Evolutionary conservation across 1,140 invertebrate species (phyloP).

Genomic region (Capitella teleta): DNA sequence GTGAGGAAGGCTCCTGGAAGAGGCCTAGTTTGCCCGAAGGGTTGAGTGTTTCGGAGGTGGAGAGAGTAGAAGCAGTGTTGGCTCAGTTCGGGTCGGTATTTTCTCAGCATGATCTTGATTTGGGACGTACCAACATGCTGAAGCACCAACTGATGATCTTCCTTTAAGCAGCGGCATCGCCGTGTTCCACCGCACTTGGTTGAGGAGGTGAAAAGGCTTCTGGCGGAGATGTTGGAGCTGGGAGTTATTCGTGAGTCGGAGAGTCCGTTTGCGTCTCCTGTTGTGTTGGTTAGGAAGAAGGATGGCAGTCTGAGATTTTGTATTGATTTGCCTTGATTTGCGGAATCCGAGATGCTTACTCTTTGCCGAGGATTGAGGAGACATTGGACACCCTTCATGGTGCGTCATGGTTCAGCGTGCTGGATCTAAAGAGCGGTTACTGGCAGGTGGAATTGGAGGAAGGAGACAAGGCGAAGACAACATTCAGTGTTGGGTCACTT

Average conservation of each 20-base stretch:
- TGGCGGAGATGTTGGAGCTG: background rate
- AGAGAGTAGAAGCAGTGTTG: too few relatives aligned
- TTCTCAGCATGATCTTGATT: too few relatives aligned
- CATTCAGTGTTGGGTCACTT: slow-evolving; percentile 6
- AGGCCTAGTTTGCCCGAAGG: too few relatives aligned
- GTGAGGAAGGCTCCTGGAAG: too few relatives aligned
- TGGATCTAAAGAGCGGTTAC: slow-evolving; percentile 10
- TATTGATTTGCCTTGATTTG: slow-evolving; percentile 16
- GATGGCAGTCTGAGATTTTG: slow-evolving; percentile 20
- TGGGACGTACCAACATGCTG: too few relatives aligned
- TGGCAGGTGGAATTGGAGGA: slow-evolving; percentile 13
- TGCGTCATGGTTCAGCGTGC: slow-evolving; percentile 4
- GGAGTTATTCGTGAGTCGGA: background rate
- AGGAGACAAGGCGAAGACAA: slow-evolving; percentile 6
- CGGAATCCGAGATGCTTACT: slow-evolving; percentile 14
- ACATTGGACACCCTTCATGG: slow-evolving; percentile 5
- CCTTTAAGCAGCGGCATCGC: too few relatives aligned
- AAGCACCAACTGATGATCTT: too few relatives aligned
- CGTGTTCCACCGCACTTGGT: too few relatives aligned
- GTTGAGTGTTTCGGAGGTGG: too few relatives aligned
- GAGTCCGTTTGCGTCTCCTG: slow-evolving; percentile 13
- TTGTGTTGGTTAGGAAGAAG: slow-evolving; percentile 15
- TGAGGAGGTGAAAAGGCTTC: background rate
- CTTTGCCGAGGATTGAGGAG: background rate
- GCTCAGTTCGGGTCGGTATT: too few relatives aligned